These are phyloP conservation scores for Onychorhynchus coronatus DNA, from an alignment of 2,113 vertebrate species.

Conservation along the genomic window DNA sequence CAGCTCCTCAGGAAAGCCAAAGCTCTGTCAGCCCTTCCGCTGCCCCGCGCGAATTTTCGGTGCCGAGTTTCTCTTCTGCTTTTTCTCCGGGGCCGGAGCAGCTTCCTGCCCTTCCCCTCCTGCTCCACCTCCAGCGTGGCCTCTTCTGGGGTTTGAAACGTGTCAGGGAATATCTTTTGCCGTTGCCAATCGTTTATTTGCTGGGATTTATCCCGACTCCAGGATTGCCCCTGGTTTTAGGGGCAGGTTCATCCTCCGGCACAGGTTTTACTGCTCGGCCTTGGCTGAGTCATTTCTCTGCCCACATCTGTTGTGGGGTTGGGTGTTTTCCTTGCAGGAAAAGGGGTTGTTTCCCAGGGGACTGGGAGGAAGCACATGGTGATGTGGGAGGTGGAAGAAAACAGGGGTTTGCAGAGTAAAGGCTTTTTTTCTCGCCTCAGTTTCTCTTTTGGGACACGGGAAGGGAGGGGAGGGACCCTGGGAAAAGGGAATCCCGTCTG, in stretches of 20 bases:
- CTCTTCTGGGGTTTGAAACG: not conserved
- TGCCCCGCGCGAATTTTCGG: fast-evolving
- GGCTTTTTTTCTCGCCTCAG: fast-evolving
- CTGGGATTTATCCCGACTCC: fast-evolving
- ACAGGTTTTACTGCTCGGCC: fast-evolving
- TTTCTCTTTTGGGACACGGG: not conserved
- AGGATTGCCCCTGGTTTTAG: fast-evolving
- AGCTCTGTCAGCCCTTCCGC: not conserved
- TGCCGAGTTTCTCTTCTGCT: conserved; percentile 9
- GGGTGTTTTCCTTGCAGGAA: not conserved
- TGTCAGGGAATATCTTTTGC: fast-evolving
- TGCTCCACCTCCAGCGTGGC: not conserved
- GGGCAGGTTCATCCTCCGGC: fast-evolving
- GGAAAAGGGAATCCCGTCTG: fast-evolving
- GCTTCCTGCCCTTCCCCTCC: conserved; percentile 38
- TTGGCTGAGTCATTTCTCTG: not conserved
- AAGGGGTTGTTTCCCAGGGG: not conserved
- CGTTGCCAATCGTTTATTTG: fast-evolving
- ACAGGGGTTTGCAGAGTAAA: not conserved
- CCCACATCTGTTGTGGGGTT: not conserved
- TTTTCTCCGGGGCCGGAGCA: not conserved
- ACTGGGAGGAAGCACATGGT: not conserved
- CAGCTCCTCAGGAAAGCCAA: not conserved
- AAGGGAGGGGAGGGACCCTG: not conserved
- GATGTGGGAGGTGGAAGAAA: not conserved